Evolutionary conservation across 2,113 vertebrate genomes (phyloP).

Genomic region (Alouatta palliata): DNA sequence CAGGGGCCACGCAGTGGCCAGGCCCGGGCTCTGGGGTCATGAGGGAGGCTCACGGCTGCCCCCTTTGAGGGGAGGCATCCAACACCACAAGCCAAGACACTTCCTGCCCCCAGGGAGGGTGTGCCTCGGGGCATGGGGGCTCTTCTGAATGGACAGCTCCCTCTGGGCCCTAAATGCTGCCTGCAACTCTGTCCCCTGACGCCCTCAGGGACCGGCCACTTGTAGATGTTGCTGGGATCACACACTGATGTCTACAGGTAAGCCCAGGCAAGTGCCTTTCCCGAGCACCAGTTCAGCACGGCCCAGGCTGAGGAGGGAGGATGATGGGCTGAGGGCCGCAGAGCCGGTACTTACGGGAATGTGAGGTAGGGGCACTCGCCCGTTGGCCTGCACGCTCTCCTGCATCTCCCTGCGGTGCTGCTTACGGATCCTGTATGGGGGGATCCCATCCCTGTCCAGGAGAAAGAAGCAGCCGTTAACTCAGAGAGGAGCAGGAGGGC

Average conservation of each 20-base stretch:
- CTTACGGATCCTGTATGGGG: constrained; percentile 95
- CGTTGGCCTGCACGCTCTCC: constrained; percentile 99
- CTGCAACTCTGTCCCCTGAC: constrained; percentile 26
- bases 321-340: rapidly evolving
- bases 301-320: not conserved
- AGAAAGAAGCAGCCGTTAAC: constrained; percentile 46
- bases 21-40: rapidly evolving
- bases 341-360: constrained; percentile 93
- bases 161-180: constrained; percentile 58
- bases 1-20: not conserved
- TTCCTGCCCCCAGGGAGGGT: not conserved
- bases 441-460: constrained; percentile 93
- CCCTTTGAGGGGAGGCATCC: not conserved
- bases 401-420: constrained; percentile 98
- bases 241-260: not conserved
- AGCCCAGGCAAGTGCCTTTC: not conserved
- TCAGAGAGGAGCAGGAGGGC: not conserved
- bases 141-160: constrained; percentile 50
- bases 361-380: constrained; percentile 98
- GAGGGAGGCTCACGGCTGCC: not conserved
- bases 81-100: not conserved
- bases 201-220: rapidly evolving
- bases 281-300: not conserved
- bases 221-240: no score
- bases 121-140: not conserved